Conservation (phyloP, 2,888 invertebrate genomes). For the Cantharis lateralis region DNA sequence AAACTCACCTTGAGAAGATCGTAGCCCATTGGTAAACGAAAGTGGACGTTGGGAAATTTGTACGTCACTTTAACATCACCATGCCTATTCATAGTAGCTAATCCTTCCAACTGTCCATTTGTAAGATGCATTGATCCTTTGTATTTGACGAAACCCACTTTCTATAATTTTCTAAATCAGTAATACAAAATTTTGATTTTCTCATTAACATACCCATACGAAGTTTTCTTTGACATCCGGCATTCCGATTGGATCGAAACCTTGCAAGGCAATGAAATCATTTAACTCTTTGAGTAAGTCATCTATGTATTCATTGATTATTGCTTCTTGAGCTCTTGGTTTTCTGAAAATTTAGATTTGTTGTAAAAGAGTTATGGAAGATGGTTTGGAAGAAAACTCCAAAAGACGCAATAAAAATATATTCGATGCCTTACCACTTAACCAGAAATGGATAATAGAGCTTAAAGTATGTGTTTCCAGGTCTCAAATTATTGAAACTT, state of each 20-base stretch:
- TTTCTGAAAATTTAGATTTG: not conserved
- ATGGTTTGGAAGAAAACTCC: too few relatives aligned
- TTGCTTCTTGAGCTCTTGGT: not conserved
- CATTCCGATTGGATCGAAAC: not conserved
- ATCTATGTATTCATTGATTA: constrained; percentile 12
- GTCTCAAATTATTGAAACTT: too few relatives aligned
- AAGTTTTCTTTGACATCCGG: not conserved
- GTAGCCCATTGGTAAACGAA: constrained; percentile 22
- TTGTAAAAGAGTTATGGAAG: too few relatives aligned
- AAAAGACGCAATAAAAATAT: too few relatives aligned
- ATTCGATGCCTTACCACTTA: too few relatives aligned
- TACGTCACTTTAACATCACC: constrained; percentile 54
- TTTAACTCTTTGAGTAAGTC: not conserved
- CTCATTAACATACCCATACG: not conserved
- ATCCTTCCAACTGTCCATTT: constrained; percentile 58
- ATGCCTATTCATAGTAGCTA: constrained; percentile 56
- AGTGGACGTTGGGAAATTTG: constrained; percentile 7
- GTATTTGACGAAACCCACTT: constrained; percentile 57
- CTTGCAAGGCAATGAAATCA: not conserved
- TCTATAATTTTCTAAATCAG: constrained; percentile 42
- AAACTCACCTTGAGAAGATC: constrained; percentile 31
- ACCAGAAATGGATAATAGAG: too few relatives aligned
- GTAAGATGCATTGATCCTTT: constrained; percentile 59
- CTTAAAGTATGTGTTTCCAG: too few relatives aligned
- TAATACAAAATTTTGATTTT: not conserved